Evolutionary conservation across 2,113 vertebrate species (phyloP).

Genomic region (Corythoichthys haematopterus): DNA sequence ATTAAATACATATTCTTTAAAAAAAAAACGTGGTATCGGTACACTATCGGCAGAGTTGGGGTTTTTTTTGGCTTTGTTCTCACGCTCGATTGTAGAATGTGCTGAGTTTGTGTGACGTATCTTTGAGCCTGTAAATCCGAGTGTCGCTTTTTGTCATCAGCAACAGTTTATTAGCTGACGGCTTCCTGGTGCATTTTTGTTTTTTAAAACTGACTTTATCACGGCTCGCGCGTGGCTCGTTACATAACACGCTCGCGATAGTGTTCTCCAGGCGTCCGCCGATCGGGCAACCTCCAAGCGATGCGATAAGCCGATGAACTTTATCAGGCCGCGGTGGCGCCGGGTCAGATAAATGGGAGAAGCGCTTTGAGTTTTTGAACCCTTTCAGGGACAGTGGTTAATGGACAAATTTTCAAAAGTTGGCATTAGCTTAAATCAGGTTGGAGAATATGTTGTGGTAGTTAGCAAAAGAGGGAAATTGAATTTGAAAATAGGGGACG

Average conservation of each 20-base stretch:
- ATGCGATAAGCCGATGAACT: background rate
- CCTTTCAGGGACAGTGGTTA: no score
- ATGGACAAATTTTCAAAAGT: no score
- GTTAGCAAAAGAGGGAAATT: no score
- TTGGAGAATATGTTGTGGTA: no score
- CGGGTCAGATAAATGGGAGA: background rate
- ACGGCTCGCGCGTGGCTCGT: background rate
- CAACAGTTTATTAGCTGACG: constrained; percentile 19
- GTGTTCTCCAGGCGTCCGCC: background rate
- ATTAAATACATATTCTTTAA: no score
- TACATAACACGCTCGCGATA: background rate
- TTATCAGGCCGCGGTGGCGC: background rate
- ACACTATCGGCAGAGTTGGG: no score
- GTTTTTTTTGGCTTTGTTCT: background rate
- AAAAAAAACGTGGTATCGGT: no score
- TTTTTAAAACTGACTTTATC: constrained; percentile 6
- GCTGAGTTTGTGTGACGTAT: background rate
- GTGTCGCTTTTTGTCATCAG: constrained; percentile 24
- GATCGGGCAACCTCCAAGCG: background rate
- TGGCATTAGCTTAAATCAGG: no score
- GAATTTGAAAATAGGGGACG: no score
- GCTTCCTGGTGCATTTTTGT: background rate
- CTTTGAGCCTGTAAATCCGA: constrained; percentile 25
- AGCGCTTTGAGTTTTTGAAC: no score
- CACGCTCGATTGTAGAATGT: background rate